These are phyloP conservation scores for Pelodiscus sinensis DNA, from an alignment of 2,113 vertebrate genomes.

Conservation along the genomic window DNA sequence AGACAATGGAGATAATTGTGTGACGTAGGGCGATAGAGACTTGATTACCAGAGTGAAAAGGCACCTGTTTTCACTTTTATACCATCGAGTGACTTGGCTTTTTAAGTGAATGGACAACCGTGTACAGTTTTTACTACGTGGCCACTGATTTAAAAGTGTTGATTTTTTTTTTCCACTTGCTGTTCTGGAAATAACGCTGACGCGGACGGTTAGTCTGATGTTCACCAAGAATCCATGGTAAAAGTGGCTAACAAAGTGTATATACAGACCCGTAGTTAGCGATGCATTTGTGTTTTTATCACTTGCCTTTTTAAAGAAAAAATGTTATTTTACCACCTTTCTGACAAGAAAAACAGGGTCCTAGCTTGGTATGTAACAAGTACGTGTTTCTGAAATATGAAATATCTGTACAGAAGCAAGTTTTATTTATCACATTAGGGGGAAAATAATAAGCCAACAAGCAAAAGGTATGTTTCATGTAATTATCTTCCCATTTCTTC, in stretches of 20 bases:
- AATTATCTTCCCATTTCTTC: constrained; percentile 74
- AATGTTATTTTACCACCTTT: constrained; percentile 74
- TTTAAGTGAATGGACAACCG: constrained; percentile 82
- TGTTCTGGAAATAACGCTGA: constrained; percentile 54
- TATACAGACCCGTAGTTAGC: constrained; percentile 83
- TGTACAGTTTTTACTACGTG: constrained; percentile 84
- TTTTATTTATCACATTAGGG: constrained; percentile 82
- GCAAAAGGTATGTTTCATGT: constrained; percentile 61
- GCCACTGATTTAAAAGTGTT: constrained; percentile 80
- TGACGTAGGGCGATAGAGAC: constrained; percentile 37
- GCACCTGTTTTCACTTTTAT: constrained; percentile 81
- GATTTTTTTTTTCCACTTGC: constrained; percentile 59
- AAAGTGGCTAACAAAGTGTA: constrained; percentile 80
- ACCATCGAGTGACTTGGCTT: constrained; percentile 84
- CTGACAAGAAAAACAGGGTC: constrained; percentile 72
- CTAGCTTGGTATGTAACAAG: constrained; percentile 77
- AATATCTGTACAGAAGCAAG: constrained; percentile 84
- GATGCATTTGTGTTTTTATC: constrained; percentile 80
- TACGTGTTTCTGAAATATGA: constrained; percentile 78
- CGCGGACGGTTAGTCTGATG: constrained; percentile 19
- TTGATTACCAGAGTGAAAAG: constrained; percentile 76
- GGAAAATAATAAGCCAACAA: constrained; percentile 70
- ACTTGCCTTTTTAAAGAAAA: constrained; percentile 36
- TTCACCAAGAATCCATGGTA: constrained; percentile 66
- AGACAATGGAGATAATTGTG: constrained; percentile 86